A percentile compares a stretch with the other conserved stretches of the same genome.
Evolutionary conservation across 1,140 invertebrate genomes (phyloP).

Genomic region (Odontomachus brunneus): DNA sequence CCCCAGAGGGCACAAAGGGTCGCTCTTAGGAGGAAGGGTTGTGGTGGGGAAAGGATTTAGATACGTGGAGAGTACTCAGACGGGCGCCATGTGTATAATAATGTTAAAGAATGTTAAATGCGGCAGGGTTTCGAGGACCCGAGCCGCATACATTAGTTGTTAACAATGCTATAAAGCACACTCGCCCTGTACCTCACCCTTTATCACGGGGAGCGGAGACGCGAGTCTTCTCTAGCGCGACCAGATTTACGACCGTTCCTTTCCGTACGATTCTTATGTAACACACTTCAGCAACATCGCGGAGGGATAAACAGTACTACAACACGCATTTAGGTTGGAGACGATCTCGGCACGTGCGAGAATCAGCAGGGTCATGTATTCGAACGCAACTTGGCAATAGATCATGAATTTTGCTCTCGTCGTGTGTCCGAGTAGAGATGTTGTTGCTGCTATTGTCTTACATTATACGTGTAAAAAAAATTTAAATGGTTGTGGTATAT

Average conservation of each 20-base stretch:
- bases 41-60: slow-evolving; percentile 5
- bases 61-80: slow-evolving; percentile 71
- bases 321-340: neutral
- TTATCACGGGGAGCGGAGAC: slow-evolving; percentile 27
- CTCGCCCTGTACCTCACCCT: slow-evolving; percentile 78
- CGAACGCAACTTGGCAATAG: neutral
- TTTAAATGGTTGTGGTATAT: too few relatives aligned
- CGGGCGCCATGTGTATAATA: slow-evolving; percentile 85
- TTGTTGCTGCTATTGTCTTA: neutral
- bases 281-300: slow-evolving; percentile 64
- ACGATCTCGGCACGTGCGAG: neutral
- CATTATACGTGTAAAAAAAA: neutral
- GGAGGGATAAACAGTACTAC: slow-evolving; percentile 30
- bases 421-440: too few relatives aligned
- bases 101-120: slow-evolving; percentile 85
- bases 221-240: slow-evolving; percentile 58
- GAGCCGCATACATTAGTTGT: slow-evolving; percentile 85
- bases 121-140: slow-evolving; percentile 74
- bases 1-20: slow-evolving; percentile 70
- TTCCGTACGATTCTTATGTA: slow-evolving; percentile 80
- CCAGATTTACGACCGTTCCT: slow-evolving; percentile 81
- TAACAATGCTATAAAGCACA: slow-evolving; percentile 86
- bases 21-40: slow-evolving; percentile 59
- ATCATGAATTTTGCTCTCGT: slow-evolving; percentile 13
- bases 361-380: neutral